phyloP scores from a whole-genome alignment of 2,888 invertebrate genomes.

The Rugalucina vietnamica region DNA sequence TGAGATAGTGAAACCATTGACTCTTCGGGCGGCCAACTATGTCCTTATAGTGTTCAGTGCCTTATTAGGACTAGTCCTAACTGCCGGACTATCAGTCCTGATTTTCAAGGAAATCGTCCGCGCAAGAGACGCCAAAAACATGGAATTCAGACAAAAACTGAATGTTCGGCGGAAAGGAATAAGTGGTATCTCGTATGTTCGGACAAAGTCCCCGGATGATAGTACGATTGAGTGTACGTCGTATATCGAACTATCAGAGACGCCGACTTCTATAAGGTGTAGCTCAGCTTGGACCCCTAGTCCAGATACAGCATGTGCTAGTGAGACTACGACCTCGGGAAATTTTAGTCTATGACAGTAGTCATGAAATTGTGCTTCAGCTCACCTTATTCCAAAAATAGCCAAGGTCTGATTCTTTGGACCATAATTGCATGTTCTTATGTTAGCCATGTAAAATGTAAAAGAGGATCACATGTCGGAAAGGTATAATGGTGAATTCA shows the following conservation, averaged over 20 bases:
- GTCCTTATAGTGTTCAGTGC: slow-evolving; percentile 55
- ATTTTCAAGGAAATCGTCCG: slow-evolving; percentile 53
- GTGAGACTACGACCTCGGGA: slow-evolving; percentile 55
- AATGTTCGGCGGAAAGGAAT: slow-evolving; percentile 62
- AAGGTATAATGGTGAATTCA: too few relatives aligned
- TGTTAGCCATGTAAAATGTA: too few relatives aligned
- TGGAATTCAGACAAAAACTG: slow-evolving; percentile 54
- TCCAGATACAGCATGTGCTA: slow-evolving; percentile 37
- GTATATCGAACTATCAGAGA: slow-evolving; percentile 61
- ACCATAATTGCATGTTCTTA: too few relatives aligned
- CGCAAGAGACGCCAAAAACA: slow-evolving; percentile 34
- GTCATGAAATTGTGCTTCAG: not conserved
- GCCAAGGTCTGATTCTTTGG: too few relatives aligned
- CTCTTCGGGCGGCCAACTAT: slow-evolving; percentile 57
- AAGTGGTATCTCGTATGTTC: slow-evolving; percentile 50
- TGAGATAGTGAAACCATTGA: slow-evolving; percentile 51
- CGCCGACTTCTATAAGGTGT: slow-evolving; percentile 61
- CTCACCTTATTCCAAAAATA: too few relatives aligned
- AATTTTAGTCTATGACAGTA: slow-evolving; percentile 41
- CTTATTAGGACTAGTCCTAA: slow-evolving; percentile 43
- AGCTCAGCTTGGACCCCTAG: slow-evolving; percentile 61
- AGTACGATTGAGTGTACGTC: slow-evolving; percentile 59
- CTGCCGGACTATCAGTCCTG: slow-evolving; percentile 49
- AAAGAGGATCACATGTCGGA: too few relatives aligned
- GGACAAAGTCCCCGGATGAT: slow-evolving; percentile 21